Evolutionary conservation across 2,113 vertebrate species (phyloP), one percentile per base, ranked within the genome.

Genomic region (Bostrychus sinensis): DNA sequence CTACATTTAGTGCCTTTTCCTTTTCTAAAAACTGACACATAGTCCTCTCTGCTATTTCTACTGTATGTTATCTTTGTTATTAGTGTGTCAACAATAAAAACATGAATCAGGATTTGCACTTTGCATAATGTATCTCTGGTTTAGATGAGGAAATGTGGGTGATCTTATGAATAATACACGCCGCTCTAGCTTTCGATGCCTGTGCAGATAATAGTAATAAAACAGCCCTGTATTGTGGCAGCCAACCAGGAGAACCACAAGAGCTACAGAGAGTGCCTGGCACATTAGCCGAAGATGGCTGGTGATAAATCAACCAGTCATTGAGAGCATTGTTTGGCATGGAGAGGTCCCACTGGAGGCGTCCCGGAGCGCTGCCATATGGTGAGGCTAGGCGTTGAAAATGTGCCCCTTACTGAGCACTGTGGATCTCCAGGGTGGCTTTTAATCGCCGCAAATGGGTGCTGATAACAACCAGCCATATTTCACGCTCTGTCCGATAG

Each of bases 121-220:
- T 92, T 93, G 87, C 90, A 93, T 95, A 94, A 94, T 94, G 93
- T 92, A 93, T 93, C 89, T 77, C 46, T 37, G 63, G 71, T 80
- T 86, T 65, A 66, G 51, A 77, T 74, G 78, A 76, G 67, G 75
- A 92, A 91, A 92, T 93, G 85, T 83, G 92, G 89, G 87, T 91
- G 89, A 92, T 89, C 93, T 94, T 93, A 96, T 97, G 94, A 96
- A 96, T 96, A 96, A 97, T 95, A 94, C 93, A 96, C 87, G 91
- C 84, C 89, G 78, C 85, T 87, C 79, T 89, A 86, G 89, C 91
- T 82, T 9, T 1, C 45, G 89, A 89, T 92, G 93, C 93, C 94
- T 75, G 93, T 91, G 89, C 90, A 87, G 92, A 92, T 94, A 94
- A 95, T 95, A 48, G 45, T 48, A 95, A 94, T 87, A 86, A 88